These are phyloP conservation scores for Copsychus sechellarum DNA, from an alignment of 2,113 vertebrate genomes.

Conservation along the genomic window DNA sequence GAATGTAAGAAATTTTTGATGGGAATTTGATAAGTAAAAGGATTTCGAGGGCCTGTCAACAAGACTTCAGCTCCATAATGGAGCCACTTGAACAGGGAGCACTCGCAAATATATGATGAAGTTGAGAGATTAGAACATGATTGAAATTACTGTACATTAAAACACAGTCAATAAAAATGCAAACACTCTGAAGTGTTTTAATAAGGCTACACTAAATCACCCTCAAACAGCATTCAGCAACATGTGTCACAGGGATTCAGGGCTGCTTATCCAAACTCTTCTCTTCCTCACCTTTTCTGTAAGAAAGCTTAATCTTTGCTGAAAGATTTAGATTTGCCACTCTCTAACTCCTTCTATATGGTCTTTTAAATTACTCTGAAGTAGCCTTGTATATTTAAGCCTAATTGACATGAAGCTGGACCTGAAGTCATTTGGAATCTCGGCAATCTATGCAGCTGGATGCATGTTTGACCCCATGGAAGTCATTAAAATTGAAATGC, in stretches of 20 bases:
- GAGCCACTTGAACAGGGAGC: conserved; percentile 25
- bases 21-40: conserved; percentile 61
- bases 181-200: conserved; percentile 14
- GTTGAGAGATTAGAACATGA: background rate
- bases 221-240: background rate
- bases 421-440: background rate
- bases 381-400: background rate
- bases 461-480: background rate
- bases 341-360: background rate
- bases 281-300: background rate
- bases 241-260: background rate
- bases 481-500: background rate
- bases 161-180: conserved; percentile 32
- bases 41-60: conserved; percentile 36
- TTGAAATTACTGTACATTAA: conserved; percentile 37
- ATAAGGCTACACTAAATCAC: background rate
- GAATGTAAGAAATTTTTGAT: background rate
- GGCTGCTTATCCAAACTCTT: background rate
- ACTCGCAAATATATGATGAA: background rate
- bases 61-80: conserved; percentile 3
- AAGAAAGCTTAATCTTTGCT: background rate
- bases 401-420: background rate
- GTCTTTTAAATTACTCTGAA: background rate
- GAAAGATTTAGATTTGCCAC: background rate
- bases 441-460: background rate